phyloP scores from a whole-genome alignment of 2,797 vertebrate genomes.

The Danio tinwini region DNA sequence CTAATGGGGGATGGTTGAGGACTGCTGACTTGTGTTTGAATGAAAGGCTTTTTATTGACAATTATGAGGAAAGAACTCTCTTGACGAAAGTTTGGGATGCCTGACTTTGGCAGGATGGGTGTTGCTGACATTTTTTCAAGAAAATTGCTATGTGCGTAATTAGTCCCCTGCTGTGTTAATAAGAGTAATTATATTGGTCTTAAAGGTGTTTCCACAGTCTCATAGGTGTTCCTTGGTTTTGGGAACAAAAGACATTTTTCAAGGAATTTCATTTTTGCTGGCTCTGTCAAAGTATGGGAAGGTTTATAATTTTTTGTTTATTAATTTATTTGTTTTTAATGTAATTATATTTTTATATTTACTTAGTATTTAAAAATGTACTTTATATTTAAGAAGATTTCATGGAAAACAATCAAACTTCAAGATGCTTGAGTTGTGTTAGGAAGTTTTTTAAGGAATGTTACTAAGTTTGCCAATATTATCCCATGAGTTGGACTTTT shows the following conservation, averaged over 20 bases:
- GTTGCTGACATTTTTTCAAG: constrained; percentile 26
- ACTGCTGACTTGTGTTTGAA: background rate
- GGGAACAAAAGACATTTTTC: background rate
- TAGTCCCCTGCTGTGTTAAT: constrained; percentile 56
- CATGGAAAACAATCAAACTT: too few species aligned
- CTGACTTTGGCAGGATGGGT: constrained; percentile 14
- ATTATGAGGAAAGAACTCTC: background rate
- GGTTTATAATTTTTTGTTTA: too few species aligned
- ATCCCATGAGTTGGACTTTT: too few species aligned
- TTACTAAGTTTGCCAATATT: background rate
- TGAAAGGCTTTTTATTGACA: background rate
- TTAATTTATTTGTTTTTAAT: too few species aligned
- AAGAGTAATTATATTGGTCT: constrained; percentile 55
- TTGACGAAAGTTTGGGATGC: background rate
- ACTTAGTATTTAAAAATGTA: too few species aligned
- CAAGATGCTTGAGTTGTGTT: too few species aligned
- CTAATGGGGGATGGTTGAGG: background rate
- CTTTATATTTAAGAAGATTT: too few species aligned
- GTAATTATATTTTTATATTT: too few species aligned
- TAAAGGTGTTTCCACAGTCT: constrained; percentile 45
- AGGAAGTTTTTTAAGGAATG: background rate
- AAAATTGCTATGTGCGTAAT: constrained; percentile 46
- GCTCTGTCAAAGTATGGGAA: too few species aligned
- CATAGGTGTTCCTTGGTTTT: constrained; percentile 53
- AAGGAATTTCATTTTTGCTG: too few species aligned